These are phyloP conservation scores for Willowsia nigromaculata DNA, from an alignment of 2,888 invertebrate species.

Conservation along the genomic window DNA sequence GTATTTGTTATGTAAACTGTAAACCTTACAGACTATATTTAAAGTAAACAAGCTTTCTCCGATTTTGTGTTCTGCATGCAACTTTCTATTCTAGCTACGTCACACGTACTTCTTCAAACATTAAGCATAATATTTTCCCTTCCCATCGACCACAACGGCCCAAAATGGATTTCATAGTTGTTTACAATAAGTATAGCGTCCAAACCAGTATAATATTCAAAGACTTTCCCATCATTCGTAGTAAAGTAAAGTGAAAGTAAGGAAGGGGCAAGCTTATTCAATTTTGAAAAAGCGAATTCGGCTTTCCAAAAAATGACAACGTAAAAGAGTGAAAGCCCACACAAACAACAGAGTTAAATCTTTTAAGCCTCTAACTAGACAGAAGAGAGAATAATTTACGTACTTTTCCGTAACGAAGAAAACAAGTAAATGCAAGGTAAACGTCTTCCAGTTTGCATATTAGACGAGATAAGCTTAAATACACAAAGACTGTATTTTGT, in stretches of 20 bases:
- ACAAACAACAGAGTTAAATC: constrained; percentile 30
- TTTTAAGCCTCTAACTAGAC: constrained; percentile 25
- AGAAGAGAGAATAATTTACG: constrained; percentile 13
- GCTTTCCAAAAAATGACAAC: constrained; percentile 35
- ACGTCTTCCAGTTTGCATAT: not conserved
- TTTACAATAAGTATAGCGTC: not conserved
- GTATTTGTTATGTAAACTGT: not conserved
- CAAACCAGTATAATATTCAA: not conserved
- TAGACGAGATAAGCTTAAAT: constrained; percentile 10
- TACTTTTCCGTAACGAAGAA: not conserved
- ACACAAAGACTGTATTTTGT: not conserved
- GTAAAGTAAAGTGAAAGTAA: not conserved
- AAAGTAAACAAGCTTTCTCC: not conserved
- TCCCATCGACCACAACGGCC: not conserved
- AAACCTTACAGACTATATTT: not conserved
- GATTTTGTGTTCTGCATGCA: not conserved
- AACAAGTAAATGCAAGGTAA: not conserved
- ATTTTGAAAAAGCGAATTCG: constrained; percentile 36
- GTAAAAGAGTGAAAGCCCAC: constrained; percentile 32
- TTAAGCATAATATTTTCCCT: not conserved
- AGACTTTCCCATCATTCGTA: not conserved
- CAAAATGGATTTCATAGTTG: constrained; percentile 27
- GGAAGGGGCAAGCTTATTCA: constrained; percentile 32
- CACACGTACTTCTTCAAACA: not conserved
- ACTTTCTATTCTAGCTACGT: not conserved